Evolutionary conservation across 2,888 invertebrate genomes (phyloP), one percentile per base, ranked within the genome.

Genomic region (Xanthorhoe designata): DNA sequence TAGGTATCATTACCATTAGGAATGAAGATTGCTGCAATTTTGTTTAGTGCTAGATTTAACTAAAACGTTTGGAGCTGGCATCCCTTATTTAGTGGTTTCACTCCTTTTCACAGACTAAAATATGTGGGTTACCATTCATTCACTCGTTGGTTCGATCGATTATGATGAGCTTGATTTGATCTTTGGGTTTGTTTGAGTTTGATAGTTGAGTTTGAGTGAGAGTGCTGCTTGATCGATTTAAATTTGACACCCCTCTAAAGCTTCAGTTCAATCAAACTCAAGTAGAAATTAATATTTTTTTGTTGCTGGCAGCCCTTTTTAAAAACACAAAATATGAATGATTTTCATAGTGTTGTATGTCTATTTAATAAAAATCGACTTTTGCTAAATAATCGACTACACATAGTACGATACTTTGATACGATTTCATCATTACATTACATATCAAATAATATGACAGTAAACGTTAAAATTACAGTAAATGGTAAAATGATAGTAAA

Each of bases 11-110:
- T n/a, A n/a, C n/a, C n/a, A n/a, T n/a, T n/a, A n/a, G n/a, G n/a
- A n/a, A n/a, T n/a, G n/a, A n/a, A n/a, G 24, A 32, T 32, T 32
- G 32, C 32, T 32, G 0, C 2, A 13, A 42, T 4, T 13, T 42
- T 1, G 0, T 13, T 13, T 13, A 13, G 0, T 3, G 38, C 38
- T 13, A 42, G 38, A 42, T 42, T 3, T 13, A 42, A 13, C 38
- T 42, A 13, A 13, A 42, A 42, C 1, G 24, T 51, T 18, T 13
- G 0, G 9, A 51, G 51, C 13, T 51, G 51, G 51, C 51, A 51
- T 13, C 51, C 19, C 19, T 13, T 32, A 15, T 57, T 42, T 35
- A 24, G 29, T 72, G 66, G 66, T 77, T 19, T 51, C 71, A 74
- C 74, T 73, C 56, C 17, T 24, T n/a, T 29, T 18, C 51, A 63